These are phyloP conservation scores for Protonemura montana DNA, from an alignment of 2,888 invertebrate genomes.

Conservation along the genomic window DNA sequence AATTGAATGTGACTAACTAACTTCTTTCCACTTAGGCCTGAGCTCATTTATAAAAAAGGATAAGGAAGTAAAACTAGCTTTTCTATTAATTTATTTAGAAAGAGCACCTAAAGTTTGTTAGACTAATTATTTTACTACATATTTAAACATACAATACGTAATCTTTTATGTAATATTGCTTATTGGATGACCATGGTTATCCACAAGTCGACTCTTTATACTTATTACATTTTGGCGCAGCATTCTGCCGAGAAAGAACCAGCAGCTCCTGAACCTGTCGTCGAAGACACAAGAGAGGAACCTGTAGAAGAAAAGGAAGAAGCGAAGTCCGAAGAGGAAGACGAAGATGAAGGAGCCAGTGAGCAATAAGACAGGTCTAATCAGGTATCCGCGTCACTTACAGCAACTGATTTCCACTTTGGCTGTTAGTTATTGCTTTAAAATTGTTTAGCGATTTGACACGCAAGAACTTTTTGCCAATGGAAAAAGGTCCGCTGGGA, in stretches of 20 bases:
- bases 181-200: background rate
- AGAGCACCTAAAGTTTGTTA: background rate
- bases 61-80: slow-evolving; percentile 15
- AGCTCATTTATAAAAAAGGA: slow-evolving; percentile 22
- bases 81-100: slow-evolving; percentile 1
- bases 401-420: background rate
- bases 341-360: slow-evolving; percentile 40
- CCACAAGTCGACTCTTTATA: background rate
- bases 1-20: background rate
- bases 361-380: slow-evolving; percentile 35
- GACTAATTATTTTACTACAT: background rate
- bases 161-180: background rate
- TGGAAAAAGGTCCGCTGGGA: background rate
- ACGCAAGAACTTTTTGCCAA: background rate
- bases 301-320: slow-evolving; percentile 30
- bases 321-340: slow-evolving; percentile 41
- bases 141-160: background rate
- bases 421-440: background rate
- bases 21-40: slow-evolving; percentile 26
- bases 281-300: slow-evolving; percentile 40
- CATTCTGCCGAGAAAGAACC: slow-evolving; percentile 45
- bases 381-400: background rate
- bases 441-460: background rate
- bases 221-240: slow-evolving; percentile 26
- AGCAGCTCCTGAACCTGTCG: slow-evolving; percentile 25